Evolutionary conservation across 2,113 vertebrate genomes (phyloP).

Genomic region (Prunella fulvescens): DNA sequence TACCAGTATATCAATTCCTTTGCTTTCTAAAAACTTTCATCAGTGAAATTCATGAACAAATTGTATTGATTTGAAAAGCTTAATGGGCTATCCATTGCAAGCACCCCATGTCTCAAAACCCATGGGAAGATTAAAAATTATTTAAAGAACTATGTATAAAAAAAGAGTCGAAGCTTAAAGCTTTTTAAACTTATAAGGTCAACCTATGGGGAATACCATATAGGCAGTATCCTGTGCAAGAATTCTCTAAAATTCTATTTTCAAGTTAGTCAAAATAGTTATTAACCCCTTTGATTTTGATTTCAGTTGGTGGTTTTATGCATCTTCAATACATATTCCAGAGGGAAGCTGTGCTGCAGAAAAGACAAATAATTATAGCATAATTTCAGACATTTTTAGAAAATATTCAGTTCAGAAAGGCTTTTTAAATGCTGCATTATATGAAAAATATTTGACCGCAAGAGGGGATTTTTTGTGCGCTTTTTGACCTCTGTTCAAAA

Average conservation of each 20-base stretch:
- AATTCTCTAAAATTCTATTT: not conserved
- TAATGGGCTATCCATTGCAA: not conserved
- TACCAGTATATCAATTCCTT: not conserved
- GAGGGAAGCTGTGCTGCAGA: not conserved
- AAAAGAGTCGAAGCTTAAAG: not conserved
- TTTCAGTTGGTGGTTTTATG: not conserved
- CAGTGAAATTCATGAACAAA: not conserved
- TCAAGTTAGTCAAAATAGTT: not conserved
- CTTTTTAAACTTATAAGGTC: not conserved
- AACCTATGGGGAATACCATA: not conserved
- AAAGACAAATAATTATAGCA: not conserved
- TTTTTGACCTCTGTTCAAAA: not conserved
- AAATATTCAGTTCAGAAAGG: not conserved
- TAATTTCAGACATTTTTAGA: not conserved
- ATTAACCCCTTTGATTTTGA: not conserved
- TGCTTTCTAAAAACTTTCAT: slow-evolving; percentile 2
- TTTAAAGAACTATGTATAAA: slow-evolving; percentile 1
- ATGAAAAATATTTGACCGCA: slow-evolving; percentile 14
- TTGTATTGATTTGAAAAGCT: not conserved
- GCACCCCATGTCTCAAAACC: not conserved
- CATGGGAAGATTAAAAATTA: not conserved
- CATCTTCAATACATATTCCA: not conserved
- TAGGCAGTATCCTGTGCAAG: not conserved
- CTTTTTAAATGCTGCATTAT: not conserved
- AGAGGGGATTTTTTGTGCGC: not conserved